Evolutionary conservation across 1,140 invertebrate species (phyloP).

Genomic region (Pseudomyrmex cubaensis): DNA sequence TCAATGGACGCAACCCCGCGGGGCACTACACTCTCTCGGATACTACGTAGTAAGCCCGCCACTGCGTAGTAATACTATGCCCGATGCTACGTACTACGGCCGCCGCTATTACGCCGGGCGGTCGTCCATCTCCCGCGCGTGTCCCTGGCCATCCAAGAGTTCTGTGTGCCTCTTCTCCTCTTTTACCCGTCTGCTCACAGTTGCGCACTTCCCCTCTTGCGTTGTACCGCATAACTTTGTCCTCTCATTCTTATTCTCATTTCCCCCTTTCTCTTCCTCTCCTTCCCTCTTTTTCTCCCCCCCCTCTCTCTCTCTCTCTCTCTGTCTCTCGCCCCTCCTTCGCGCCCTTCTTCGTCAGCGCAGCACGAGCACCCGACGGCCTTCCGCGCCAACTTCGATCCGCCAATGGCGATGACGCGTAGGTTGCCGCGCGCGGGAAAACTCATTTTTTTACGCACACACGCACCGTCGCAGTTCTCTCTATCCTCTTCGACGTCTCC

Average conservation of each 20-base stretch:
- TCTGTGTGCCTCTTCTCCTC: slow-evolving; percentile 21
- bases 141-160: neutral
- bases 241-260: slow-evolving; percentile 23
- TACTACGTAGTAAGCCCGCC: slow-evolving; percentile 75
- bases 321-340: neutral
- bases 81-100: slow-evolving; percentile 70
- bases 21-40: slow-evolving; percentile 75
- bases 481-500: neutral
- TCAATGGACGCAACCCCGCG: slow-evolving; percentile 80
- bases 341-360: slow-evolving; percentile 45
- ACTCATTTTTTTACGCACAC: slow-evolving; percentile 68
- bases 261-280: neutral
- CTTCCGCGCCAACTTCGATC: slow-evolving; percentile 72
- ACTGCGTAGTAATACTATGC: slow-evolving; percentile 75
- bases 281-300: slow-evolving; percentile 19
- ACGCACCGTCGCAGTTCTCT: slow-evolving; percentile 41
- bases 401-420: slow-evolving; percentile 69
- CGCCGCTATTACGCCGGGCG: slow-evolving; percentile 66
- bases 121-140: slow-evolving; percentile 28
- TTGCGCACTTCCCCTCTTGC: slow-evolving; percentile 45
- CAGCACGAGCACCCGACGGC: slow-evolving; percentile 70
- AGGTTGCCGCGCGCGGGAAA: slow-evolving; percentile 80
- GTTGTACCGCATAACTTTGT: slow-evolving; percentile 23
- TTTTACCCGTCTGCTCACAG: neutral
- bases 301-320: slow-evolving; percentile 8